Evolutionary conservation across 2,797 vertebrate species (phyloP), one percentile per base, ranked within the genome.

Genomic region (Helarctos malayanus): DNA sequence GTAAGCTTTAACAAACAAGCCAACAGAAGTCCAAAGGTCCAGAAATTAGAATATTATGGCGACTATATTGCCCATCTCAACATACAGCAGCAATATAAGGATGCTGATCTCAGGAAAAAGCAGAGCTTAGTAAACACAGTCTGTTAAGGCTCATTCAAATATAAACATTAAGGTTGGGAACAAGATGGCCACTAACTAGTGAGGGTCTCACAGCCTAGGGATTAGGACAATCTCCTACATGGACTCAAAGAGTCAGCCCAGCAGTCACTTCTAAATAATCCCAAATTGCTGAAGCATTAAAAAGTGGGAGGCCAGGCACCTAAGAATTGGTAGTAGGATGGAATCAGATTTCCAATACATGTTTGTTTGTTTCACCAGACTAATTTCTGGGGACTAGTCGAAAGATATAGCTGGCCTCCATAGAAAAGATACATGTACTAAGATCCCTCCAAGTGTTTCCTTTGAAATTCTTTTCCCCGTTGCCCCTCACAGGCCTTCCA

Each of bases 31-130:
- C 38, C 59, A 88, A 76, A 92, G n/a, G 57, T 93, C 92, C 71
- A 89, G 91, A 93, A 96, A 52, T 41, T 23, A 96, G 59, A 91
- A 45, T 61, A 87, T 47, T 61, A 57, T n/a, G 38, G 25, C 12
- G 75, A 32, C 41, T n/a, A 45, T 15, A 78, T 7, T 57, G 81
- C 25, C 81, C 75, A 29, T 85, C 68, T 95, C 81, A 85, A 94
- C 68, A 82, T 61, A 87, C 41, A 94, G 52, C 47, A 85, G 86
- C 57, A 75, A 18, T 65, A 69, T 13, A 41, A 89, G 32, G 88
- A 52, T 79, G 65, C 81, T 78, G 41, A 76, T 73, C 76, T 84
- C 32, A 88, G 91, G 49, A 93, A 45, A 82, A 86, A 81, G 45
- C 25, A 49, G 13, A 78, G 32, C 45, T 95, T 78, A 84, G 69